These are phyloP conservation scores for Cyanoliseus patagonus DNA, from an alignment of 2,113 vertebrate species.

Conservation along the genomic window DNA sequence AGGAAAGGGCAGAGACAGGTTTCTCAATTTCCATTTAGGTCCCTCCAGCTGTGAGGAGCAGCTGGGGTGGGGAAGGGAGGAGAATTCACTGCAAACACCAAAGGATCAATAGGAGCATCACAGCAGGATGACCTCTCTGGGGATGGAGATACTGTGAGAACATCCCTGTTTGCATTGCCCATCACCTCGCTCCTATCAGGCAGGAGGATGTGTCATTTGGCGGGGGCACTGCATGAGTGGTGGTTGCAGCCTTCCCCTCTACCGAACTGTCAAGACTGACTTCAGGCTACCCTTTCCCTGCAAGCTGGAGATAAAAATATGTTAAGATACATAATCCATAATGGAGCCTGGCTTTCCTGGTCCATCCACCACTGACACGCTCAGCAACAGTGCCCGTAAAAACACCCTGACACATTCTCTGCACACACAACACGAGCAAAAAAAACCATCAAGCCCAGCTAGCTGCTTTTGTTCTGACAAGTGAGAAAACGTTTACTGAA, in stretches of 20 bases:
- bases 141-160: neutral
- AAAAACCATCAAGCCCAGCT: neutral
- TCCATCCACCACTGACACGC: neutral
- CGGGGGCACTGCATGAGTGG: neutral
- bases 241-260: neutral
- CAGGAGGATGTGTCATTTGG: neutral
- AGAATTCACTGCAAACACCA: neutral
- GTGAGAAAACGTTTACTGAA: conserved; percentile 21
- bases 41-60: neutral
- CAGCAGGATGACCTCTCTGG: neutral
- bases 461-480: conserved; percentile 23
- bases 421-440: neutral
- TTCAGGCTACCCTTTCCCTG: neutral
- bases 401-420: neutral
- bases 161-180: neutral
- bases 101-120: rapidly evolving
- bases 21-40: neutral
- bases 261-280: neutral
- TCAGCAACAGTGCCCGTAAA: neutral
- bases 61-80: neutral
- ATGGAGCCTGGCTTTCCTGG: neutral
- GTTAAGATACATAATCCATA: neutral
- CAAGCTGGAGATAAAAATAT: conserved; percentile 1
- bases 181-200: neutral
- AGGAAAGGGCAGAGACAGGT: neutral